Evolutionary conservation across 2,888 invertebrate species (phyloP), one percentile per base, ranked within the genome.

Genomic region (Sepioteuthis lessoniana): DNA sequence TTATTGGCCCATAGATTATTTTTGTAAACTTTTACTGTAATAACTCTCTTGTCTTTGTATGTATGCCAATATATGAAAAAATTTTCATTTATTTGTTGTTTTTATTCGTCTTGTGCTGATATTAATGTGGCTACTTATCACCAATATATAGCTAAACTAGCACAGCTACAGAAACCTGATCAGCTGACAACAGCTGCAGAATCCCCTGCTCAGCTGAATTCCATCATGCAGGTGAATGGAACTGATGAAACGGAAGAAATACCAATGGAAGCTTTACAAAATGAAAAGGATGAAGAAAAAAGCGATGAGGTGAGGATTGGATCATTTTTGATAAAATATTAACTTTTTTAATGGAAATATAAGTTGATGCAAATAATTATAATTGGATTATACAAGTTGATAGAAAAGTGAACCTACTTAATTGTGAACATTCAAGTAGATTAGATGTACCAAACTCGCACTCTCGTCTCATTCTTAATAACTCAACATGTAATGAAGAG

Each of bases 81-180:
- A 90, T 10, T 21, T 21, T n/a, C 16, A 90, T 37, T 16, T n/a
- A n/a, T n/a, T 25, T 16, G 7, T n/a, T 37, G 31, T n/a, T 37
- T n/a, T 21, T 90, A 4, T 90, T 37, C 2, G 5, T 37, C 8
- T 90, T 35, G 42, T 91, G 8, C 38, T 92, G 47, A 46, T n/a
- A 47, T 47, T 92, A 92, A 92, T 47, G 42, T 46, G 10, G 28
- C 76, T 55, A 38, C 93, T 93, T 93, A 60, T 93, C 93, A 93
- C 46, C 90, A 37, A 55, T 60, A 94, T 94, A 37, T 94, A 95
- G 95, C 96, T 35, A 96, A 96, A 94, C 95, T 96, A 38, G 95
- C 95, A 42, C 94, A 95, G 91, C 94, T 95, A 21, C 95, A 95
- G 94, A 95, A 95, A 92, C 37, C 93, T 19, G 94, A 95, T 46